A percentile compares a stretch with the other conserved stretches of the same genome.
Evolutionary conservation across 2,888 invertebrate genomes (phyloP).

Genomic region (Dorcus hopei): DNA sequence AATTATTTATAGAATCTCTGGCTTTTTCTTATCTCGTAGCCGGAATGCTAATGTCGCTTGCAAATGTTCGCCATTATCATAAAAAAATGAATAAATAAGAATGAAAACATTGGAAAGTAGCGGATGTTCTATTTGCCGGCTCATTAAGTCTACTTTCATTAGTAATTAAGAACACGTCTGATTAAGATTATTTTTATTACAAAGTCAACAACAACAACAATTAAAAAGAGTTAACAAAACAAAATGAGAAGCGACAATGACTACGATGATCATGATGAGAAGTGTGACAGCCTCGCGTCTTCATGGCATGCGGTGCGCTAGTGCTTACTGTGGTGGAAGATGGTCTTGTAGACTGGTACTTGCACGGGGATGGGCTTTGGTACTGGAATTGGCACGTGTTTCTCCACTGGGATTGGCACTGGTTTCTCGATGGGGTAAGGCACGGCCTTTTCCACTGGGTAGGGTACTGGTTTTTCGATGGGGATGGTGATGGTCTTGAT

Average conservation of each 20-base stretch:
- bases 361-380: constrained; percentile 68
- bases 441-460: constrained; percentile 64
- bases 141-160: too few relatives aligned
- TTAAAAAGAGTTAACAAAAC: constrained; percentile 1
- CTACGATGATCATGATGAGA: background rate
- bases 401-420: constrained; percentile 66
- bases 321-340: constrained; percentile 66
- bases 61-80: too few relatives aligned
- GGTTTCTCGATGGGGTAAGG: constrained; percentile 66
- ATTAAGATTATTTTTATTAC: background rate
- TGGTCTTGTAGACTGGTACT: constrained; percentile 69
- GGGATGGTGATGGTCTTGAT: constrained; percentile 67
- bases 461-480: constrained; percentile 70
- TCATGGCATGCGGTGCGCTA: constrained; percentile 22
- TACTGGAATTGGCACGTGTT: constrained; percentile 65
- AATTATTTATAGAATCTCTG: too few relatives aligned
- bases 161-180: too few relatives aligned
- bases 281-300: background rate
- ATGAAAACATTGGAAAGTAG: too few relatives aligned
- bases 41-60: too few relatives aligned
- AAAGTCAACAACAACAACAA: background rate
- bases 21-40: too few relatives aligned
- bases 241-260: background rate
- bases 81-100: too few relatives aligned
- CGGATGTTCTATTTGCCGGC: too few relatives aligned